Conservation (phyloP, 2,888 invertebrate species). For the Dromius quadrimaculatus region DNA sequence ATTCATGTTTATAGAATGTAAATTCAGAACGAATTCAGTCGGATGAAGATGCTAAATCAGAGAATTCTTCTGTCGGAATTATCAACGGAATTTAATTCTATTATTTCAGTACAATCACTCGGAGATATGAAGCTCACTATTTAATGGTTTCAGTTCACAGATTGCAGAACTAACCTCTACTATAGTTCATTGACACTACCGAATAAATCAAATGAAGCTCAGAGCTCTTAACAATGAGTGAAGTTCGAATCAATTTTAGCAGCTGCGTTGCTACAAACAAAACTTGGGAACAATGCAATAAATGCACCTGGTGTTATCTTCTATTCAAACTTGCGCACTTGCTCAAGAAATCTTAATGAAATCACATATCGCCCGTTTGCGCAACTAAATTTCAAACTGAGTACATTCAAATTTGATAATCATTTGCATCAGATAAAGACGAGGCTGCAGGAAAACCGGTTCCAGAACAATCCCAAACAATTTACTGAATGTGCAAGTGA, state of each 20-base stretch:
- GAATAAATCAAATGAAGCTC: slow-evolving; percentile 13
- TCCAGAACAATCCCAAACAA: too few relatives aligned
- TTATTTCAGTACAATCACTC: too few relatives aligned
- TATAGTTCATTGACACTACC: slow-evolving; percentile 3
- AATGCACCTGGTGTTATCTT: slow-evolving; percentile 44
- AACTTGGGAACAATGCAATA: slow-evolving; percentile 45
- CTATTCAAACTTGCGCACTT: slow-evolving; percentile 43
- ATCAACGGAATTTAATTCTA: too few relatives aligned
- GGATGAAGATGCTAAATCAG: too few relatives aligned
- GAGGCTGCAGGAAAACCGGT: too few relatives aligned
- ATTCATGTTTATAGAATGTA: too few relatives aligned
- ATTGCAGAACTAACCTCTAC: too few relatives aligned
- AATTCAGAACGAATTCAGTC: too few relatives aligned
- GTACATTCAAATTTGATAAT: slow-evolving; percentile 50
- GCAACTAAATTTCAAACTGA: slow-evolving; percentile 38
- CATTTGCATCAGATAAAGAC: slow-evolving; percentile 50
- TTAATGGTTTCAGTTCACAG: too few relatives aligned
- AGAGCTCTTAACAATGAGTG: slow-evolving; percentile 16
- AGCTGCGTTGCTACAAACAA: slow-evolving; percentile 15
- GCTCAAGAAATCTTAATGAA: slow-evolving; percentile 51
- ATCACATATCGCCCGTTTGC: slow-evolving; percentile 46
- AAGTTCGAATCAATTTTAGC: slow-evolving; percentile 31
- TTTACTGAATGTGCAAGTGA: too few relatives aligned
- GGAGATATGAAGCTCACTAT: too few relatives aligned
- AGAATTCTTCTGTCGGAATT: too few relatives aligned